These are phyloP conservation scores for Drosophila aldrichi DNA, from an alignment of 2,888 invertebrate species.

Conservation along the genomic window DNA sequence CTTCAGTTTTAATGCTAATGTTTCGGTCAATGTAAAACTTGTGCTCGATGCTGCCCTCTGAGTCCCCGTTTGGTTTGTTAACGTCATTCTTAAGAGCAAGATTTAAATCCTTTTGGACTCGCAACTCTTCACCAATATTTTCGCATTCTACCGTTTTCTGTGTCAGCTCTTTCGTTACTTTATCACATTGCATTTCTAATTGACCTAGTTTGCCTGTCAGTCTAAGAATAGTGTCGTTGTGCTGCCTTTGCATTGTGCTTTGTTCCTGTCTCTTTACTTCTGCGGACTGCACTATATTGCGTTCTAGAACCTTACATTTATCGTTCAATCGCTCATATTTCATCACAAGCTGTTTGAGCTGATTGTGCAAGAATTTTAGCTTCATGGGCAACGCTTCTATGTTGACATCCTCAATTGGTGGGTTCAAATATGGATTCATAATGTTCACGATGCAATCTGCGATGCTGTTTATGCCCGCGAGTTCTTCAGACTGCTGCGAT, in stretches of 20 bases:
- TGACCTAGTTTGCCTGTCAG: not conserved
- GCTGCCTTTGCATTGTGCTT: not conserved
- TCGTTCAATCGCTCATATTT: not conserved
- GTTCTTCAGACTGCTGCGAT: not conserved
- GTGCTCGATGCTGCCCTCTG: not conserved
- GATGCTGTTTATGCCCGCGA: not conserved
- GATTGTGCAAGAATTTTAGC: not conserved
- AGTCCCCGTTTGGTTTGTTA: not conserved
- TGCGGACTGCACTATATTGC: too few species aligned
- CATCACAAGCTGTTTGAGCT: not conserved
- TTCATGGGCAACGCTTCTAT: not conserved
- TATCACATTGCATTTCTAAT: not conserved
- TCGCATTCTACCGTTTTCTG: constrained; percentile 3
- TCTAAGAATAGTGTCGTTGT: not conserved
- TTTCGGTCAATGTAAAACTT: not conserved
- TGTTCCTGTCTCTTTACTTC: not conserved
- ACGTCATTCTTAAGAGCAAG: not conserved
- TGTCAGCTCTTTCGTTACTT: not conserved
- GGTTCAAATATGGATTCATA: not conserved
- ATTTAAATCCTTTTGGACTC: not conserved
- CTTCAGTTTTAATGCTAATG: not conserved
- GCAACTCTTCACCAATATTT: not conserved
- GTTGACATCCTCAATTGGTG: not conserved
- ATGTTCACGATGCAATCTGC: not conserved
- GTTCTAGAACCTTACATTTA: not conserved